phyloP scores from a whole-genome alignment of 1,140 invertebrate species.

The Bombus waltoni region DNA sequence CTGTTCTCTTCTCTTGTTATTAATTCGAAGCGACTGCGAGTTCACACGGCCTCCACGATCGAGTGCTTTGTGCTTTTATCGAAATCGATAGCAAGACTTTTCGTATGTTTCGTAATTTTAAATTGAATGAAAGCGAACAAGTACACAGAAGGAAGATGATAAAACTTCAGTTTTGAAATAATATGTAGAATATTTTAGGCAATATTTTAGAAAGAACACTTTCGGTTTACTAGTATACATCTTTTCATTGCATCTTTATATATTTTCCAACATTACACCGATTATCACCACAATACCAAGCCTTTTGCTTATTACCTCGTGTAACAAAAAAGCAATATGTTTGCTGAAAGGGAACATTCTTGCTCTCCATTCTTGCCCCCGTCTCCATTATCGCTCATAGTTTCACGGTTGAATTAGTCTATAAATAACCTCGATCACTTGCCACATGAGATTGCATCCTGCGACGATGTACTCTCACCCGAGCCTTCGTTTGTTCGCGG shows the following conservation, averaged over 20 bases:
- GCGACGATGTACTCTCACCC: not conserved
- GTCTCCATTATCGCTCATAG: conserved; percentile 44
- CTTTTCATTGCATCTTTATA: not conserved
- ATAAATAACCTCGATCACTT: conserved; percentile 40
- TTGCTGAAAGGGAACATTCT: not conserved
- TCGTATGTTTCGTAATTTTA: not conserved
- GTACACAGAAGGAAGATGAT: not conserved
- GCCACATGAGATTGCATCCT: not conserved
- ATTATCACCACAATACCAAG: not conserved
- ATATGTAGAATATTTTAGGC: too few species aligned
- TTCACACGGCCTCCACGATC: conserved; percentile 4
- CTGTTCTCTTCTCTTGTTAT: not conserved
- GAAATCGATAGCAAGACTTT: too few species aligned
- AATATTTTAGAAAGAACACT: too few species aligned
- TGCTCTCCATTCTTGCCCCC: not conserved
- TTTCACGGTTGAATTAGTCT: conserved; percentile 33
- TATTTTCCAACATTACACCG: not conserved
- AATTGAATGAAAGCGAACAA: too few species aligned
- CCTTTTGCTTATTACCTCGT: not conserved
- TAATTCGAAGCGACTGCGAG: not conserved
- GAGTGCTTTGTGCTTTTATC: not conserved
- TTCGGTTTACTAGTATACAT: too few species aligned
- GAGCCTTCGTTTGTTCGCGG: not conserved
- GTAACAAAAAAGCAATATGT: not conserved
- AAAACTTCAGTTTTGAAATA: too few species aligned